phyloP scores from a whole-genome alignment of 1,140 invertebrate species.

The Pseudomyrmex dendroicus region DNA sequence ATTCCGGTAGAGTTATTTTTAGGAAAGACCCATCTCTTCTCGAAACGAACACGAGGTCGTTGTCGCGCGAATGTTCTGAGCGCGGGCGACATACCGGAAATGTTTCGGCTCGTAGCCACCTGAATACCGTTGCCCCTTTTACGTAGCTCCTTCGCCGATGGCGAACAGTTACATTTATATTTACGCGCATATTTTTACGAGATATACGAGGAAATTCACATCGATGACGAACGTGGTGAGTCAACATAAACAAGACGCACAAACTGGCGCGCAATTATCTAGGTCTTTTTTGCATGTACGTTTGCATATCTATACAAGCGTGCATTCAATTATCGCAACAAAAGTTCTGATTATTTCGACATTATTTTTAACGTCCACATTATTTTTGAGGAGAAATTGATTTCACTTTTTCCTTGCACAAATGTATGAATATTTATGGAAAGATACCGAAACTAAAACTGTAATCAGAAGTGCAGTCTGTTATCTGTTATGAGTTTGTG shows the following conservation, averaged over 20 bases:
- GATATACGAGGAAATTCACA: background rate
- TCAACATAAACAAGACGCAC: background rate
- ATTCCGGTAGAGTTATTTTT: constrained; percentile 76
- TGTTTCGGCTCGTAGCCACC: constrained; percentile 81
- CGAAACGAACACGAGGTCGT: constrained; percentile 26
- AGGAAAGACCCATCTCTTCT: constrained; percentile 11
- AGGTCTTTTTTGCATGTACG: background rate
- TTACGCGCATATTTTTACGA: constrained; percentile 2
- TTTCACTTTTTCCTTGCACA: too few species aligned
- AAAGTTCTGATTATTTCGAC: too few species aligned
- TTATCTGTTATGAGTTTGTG: too few species aligned
- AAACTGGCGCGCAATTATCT: background rate
- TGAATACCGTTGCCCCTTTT: constrained; percentile 79
- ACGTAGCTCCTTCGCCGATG: background rate
- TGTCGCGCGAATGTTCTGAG: constrained; percentile 67
- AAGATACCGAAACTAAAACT: too few species aligned
- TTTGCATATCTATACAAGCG: background rate
- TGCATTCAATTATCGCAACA: background rate
- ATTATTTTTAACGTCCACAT: too few species aligned
- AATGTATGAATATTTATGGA: too few species aligned
- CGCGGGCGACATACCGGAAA: constrained; percentile 77
- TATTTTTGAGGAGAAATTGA: too few species aligned
- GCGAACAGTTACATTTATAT: constrained; percentile 3
- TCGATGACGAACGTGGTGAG: constrained; percentile 31
- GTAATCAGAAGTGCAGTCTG: too few species aligned